Evolutionary conservation across 2,888 invertebrate genomes (phyloP).

Genomic region (Petrolisthes manimaculis): DNA sequence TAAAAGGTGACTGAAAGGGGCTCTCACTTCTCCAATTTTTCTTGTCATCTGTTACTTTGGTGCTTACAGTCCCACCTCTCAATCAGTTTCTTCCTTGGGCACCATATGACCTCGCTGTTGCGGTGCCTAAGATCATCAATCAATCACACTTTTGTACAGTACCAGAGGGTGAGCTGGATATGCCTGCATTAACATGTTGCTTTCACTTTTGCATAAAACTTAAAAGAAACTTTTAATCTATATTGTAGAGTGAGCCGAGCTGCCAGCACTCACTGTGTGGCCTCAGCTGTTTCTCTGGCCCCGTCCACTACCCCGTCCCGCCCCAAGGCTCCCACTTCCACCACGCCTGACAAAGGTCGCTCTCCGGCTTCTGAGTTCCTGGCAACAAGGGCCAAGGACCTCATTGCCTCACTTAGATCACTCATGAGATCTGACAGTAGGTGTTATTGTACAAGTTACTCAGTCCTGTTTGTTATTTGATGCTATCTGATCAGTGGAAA

Average conservation of each 20-base stretch:
- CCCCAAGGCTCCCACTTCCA: neutral
- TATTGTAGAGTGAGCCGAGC: slow-evolving; percentile 57
- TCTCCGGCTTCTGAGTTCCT: slow-evolving; percentile 44
- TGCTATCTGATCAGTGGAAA: neutral
- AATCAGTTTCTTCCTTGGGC: too few species aligned
- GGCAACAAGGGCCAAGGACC: slow-evolving; percentile 45
- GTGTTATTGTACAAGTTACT: neutral
- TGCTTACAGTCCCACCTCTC: too few species aligned
- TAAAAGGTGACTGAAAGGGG: too few species aligned
- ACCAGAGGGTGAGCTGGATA: too few species aligned
- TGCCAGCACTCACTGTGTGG: slow-evolving; percentile 59
- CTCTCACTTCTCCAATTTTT: too few species aligned
- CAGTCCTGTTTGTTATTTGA: neutral
- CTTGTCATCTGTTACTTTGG: too few species aligned
- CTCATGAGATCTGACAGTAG: slow-evolving; percentile 53
- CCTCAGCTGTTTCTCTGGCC: slow-evolving; percentile 22
- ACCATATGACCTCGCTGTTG: too few species aligned
- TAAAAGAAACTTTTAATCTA: neutral
- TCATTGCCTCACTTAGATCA: slow-evolving; percentile 47
- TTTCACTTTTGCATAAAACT: neutral
- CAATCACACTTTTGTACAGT: too few species aligned
- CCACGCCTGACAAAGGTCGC: slow-evolving; percentile 26
- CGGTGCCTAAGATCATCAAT: too few species aligned
- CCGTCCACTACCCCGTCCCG: neutral
- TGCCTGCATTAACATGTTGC: too few species aligned